Percentiles rank a stretch among this genome's conserved stretches.
phyloP scores from a whole-genome alignment of 2,888 invertebrate species.

The Cephus sareptanus region DNA sequence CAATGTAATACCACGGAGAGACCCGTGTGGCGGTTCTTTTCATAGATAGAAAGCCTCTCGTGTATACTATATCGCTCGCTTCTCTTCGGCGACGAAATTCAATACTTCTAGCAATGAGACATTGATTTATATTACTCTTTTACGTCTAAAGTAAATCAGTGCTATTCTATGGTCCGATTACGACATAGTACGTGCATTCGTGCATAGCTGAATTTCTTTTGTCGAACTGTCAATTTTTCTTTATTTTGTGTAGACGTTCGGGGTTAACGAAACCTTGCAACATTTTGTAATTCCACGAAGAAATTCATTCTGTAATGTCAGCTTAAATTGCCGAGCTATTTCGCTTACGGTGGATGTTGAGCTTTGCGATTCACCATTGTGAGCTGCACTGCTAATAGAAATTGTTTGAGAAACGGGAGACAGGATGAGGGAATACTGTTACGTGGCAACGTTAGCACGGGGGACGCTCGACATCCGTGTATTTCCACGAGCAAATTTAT shows the following conservation, averaged over 20 bases:
- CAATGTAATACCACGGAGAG: neutral
- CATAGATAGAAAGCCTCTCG: neutral
- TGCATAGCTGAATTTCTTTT: neutral
- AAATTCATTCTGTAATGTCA: conserved; percentile 27
- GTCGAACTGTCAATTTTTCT: neutral
- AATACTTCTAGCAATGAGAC: neutral
- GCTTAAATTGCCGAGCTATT: conserved; percentile 40
- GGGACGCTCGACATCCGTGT: neutral
- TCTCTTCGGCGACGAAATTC: neutral
- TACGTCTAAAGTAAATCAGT: neutral
- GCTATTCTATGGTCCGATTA: neutral
- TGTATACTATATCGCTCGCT: neutral
- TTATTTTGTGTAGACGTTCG: neutral
- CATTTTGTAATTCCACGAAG: conserved; percentile 22
- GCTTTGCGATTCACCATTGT: conserved; percentile 1
- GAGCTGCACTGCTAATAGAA: conserved; percentile 17
- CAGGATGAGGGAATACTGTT: conserved; percentile 51
- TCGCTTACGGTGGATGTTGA: conserved; percentile 28
- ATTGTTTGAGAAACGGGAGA: conserved; percentile 49
- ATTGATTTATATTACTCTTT: neutral
- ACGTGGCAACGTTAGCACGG: conserved; percentile 36
- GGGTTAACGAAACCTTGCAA: conserved; percentile 3
- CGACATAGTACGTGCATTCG: neutral
- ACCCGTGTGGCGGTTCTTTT: neutral
- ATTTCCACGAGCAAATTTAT: neutral